phyloP scores from a whole-genome alignment of 2,888 invertebrate genomes.

The Girardia tigrina region DNA sequence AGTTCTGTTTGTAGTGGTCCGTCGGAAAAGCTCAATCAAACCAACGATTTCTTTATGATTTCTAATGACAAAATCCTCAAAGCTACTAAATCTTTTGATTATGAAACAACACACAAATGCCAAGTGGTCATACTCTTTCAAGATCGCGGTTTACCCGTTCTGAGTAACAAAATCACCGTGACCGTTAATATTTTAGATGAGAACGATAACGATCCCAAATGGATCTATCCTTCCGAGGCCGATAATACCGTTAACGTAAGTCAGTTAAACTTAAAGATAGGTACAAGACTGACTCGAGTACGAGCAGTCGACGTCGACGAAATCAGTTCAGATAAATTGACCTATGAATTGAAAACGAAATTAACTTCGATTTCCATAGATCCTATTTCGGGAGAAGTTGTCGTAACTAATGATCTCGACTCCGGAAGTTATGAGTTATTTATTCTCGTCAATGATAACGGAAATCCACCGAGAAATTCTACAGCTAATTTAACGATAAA shows the following conservation, averaged over 20 bases:
- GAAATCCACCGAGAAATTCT: not conserved
- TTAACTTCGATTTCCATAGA: not conserved
- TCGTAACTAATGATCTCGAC: not conserved
- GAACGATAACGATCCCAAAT: conserved; percentile 28
- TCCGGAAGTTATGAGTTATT: not conserved
- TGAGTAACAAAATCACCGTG: conserved; percentile 2
- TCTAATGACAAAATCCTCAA: not conserved
- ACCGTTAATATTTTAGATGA: conserved; percentile 30
- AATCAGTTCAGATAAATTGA: not conserved
- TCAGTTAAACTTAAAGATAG: not conserved
- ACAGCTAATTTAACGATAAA: not conserved
- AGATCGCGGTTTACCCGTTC: conserved; percentile 8
- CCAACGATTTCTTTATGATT: not conserved
- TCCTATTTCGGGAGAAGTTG: not conserved
- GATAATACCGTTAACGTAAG: conserved; percentile 27
- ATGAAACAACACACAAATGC: not conserved
- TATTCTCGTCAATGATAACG: not conserved
- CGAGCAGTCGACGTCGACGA: conserved; percentile 26
- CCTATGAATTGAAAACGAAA: not conserved
- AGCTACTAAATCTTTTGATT: not conserved
- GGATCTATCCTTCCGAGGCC: conserved; percentile 21
- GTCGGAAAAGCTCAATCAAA: not conserved
- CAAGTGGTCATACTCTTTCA: not conserved
- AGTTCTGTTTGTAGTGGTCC: not conserved
- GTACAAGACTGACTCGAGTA: conserved; percentile 17